Conservation (phyloP, 2,888 invertebrate genomes). For the Camponotus fellah region DNA sequence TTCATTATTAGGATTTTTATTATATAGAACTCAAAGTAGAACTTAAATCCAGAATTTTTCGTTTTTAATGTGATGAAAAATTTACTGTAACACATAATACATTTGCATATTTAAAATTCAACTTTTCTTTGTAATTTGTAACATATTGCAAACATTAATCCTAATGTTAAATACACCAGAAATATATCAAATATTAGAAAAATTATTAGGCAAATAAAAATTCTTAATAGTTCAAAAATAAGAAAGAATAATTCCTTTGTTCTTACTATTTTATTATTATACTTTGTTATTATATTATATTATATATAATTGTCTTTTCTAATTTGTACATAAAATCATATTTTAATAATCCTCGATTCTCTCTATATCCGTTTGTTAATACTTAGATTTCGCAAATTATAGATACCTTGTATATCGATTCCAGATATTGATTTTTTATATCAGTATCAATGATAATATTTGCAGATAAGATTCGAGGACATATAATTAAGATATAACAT, state of each 20-base stretch:
- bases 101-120: not conserved
- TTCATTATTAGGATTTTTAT: constrained; percentile 9
- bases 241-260: not conserved
- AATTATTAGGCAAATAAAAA: not conserved
- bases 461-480: not conserved
- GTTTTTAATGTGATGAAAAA: not conserved
- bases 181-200: not conserved
- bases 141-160: not conserved
- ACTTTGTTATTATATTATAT: not conserved
- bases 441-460: not conserved
- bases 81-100: not conserved
- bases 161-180: not conserved
- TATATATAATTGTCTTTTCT: not conserved
- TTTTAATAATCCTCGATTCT: not conserved
- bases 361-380: not conserved
- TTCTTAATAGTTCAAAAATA: not conserved
- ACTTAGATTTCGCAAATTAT: not conserved
- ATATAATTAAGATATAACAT: not conserved
- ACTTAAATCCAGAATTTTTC: not conserved
- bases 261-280: not conserved
- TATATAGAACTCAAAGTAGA: too few relatives aligned
- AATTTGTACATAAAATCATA: not conserved
- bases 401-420: not conserved
- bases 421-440: not conserved
- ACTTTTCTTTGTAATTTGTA: not conserved